Evolutionary conservation across 1,140 invertebrate species (phyloP), one percentile per base, ranked within the genome.

Genomic region (Drosophila lowei): DNA sequence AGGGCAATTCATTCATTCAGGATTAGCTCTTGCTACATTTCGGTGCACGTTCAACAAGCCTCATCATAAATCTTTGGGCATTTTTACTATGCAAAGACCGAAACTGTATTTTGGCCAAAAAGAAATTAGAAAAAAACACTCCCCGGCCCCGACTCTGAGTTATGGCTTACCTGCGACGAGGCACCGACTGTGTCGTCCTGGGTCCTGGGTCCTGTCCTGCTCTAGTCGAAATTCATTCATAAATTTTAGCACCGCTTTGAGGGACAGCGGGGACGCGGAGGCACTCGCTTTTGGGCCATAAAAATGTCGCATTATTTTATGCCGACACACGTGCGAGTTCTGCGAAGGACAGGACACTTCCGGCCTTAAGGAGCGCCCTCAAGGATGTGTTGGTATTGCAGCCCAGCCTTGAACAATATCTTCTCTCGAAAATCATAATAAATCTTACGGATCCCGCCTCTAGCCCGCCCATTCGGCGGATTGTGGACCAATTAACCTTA

Each of bases 231-330:
- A 79, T 75, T 84, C 79, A 84, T 84, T 84, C 79, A 84, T 84
- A 84, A 84, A 84, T 84, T 84, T 85, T 44, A 72, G 78, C 72
- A 85, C 72, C 79, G 78, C 78, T 77, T 81, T 77, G 21, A 67
- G 53, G 46, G 48, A 30, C 38, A 13, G 28, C 42, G 53, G n/a
- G 18, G 28, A 6, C 11, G 46, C 8, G 46, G 46, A 59, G 78
- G 65, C 79, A 83, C 79, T 85, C 76, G 76, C n/a, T n/a, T 62
- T 53, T 48, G 63, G 80, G 76, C 80, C 80, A 84, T 84, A 84
- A 84, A 84, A 84, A 85, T 79, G 79, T 84, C 80, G 80, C 79
- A 79, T 76, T 72, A 79, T 76, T 79, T 84, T 79, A 84, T 79
- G 80, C 64, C 55, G 55, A 59, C 64, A 78, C 70, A 74, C 57